A percentile compares a stretch with the other conserved stretches of the same genome.
phyloP scores from a whole-genome alignment of 2,113 vertebrate species.

The Thymallus thymallus region DNA sequence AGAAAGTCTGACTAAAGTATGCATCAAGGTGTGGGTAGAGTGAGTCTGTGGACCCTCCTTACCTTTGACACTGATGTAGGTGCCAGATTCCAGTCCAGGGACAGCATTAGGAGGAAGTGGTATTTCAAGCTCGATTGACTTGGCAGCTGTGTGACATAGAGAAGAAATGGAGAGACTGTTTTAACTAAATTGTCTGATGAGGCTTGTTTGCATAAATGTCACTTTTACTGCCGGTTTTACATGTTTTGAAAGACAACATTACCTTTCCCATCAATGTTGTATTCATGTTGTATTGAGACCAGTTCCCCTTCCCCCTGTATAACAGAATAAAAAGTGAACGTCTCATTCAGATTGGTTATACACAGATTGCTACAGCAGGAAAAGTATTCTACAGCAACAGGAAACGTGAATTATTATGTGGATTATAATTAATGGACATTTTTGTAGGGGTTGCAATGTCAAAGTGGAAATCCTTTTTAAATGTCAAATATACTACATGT shows the following conservation, averaged over 20 bases:
- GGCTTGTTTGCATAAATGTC: background rate
- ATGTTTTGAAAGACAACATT: constrained; percentile 1
- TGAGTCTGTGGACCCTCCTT: constrained; percentile 21
- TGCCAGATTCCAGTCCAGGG: constrained; percentile 29
- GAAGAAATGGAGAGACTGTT: background rate
- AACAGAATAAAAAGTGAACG: background rate
- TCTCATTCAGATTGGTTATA: background rate
- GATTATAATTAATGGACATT: no score
- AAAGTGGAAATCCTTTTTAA: background rate
- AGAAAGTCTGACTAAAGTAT: no score
- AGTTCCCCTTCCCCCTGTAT: constrained; percentile 52
- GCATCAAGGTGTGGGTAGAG: background rate
- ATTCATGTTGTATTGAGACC: constrained; percentile 20
- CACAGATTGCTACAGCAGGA: background rate
- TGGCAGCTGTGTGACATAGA: constrained; percentile 22
- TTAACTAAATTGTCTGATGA: background rate
- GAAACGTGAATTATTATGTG: no score
- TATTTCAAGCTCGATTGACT: constrained; percentile 31
- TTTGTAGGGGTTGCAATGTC: no score
- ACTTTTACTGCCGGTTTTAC: background rate
- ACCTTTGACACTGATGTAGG: constrained; percentile 52
- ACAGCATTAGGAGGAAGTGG: constrained; percentile 24
- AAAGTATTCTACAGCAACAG: background rate
- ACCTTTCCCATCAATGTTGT: constrained; percentile 42
- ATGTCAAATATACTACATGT: background rate